A percentile compares a stretch with the other conserved stretches of the same genome.
Conservation (phyloP, 2,797 vertebrate genomes). For the Rhinophrynus dorsalis region DNA sequence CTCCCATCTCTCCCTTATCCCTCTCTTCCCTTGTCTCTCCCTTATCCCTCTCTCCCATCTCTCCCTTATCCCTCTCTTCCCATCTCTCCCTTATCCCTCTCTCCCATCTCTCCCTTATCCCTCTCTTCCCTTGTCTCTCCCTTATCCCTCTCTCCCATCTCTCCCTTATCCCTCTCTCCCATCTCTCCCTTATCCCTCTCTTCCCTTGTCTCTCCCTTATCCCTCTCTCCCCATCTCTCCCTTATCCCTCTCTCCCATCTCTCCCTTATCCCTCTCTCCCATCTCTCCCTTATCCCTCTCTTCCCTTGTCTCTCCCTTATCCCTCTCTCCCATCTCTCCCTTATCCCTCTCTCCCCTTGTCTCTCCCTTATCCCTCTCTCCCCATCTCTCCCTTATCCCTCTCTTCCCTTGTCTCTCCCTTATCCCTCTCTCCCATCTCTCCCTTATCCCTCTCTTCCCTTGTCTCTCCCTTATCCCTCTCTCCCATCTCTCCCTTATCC, state of each 20-base stretch:
- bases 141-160: neutral
- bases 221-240: no score
- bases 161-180: neutral
- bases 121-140: no score
- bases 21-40: neutral
- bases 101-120: no score
- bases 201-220: neutral
- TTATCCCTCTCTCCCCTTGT: neutral
- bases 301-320: neutral
- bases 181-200: neutral
- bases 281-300: neutral
- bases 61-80: neutral
- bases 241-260: neutral
- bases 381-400: neutral
- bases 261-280: neutral
- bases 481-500: neutral
- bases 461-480: no score
- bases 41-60: fast-evolving
- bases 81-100: neutral
- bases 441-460: no score
- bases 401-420: neutral
- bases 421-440: no score
- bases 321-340: neutral
- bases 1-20: neutral
- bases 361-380: neutral